Evolutionary conservation across 2,797 vertebrate species (phyloP), one percentile per base, ranked within the genome.

Genomic region (Apogon talboti): DNA sequence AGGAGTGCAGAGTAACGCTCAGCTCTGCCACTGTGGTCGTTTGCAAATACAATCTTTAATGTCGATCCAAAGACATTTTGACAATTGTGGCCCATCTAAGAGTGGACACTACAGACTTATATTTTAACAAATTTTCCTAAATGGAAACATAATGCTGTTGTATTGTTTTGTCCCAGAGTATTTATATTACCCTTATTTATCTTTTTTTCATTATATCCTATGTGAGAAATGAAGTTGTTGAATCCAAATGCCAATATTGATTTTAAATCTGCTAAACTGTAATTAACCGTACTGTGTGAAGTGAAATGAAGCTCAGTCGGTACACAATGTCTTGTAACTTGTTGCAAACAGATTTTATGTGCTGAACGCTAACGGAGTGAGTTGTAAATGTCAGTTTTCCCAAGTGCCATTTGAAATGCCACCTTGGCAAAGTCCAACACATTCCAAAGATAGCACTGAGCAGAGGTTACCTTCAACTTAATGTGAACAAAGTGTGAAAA

Each of bases 121-220:
- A 55, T 84, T 85, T 86, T 57, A 71, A 63, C 47, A 2, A 2
- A 40, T 79, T 73, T 84, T 85, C 73, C 71, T 63, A 14, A 21
- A 61, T 21, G 60, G 47, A 69, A 71, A 70, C 67, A 62, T 68
- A 71, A 72, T 63, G 62, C 59, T 87, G 61, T 60, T 90, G 63
- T 85, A 62, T 80, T 71, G 82, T 87, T 82, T 41, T 83, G 67
- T 85, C 80, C 38, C 66, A 84, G 69, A 89, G 67, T 94, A 93
- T 94, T 93, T 93, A 93, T 92, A 87, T 75, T 57, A 76, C 46
- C 58, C 28, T 87, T 92, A 93, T 93, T 94, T 94, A 93, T 91
- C 83, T 65, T 67, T 73, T 81, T 79, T 76, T 62, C 72, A 58
- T 74, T 79, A 48, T 77, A 78, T 80, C 59, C 43, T 45, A 3